Base-by-base conservation (phyloP, 2,888 invertebrate genomes). In the Calameuta filiformis region DNA sequence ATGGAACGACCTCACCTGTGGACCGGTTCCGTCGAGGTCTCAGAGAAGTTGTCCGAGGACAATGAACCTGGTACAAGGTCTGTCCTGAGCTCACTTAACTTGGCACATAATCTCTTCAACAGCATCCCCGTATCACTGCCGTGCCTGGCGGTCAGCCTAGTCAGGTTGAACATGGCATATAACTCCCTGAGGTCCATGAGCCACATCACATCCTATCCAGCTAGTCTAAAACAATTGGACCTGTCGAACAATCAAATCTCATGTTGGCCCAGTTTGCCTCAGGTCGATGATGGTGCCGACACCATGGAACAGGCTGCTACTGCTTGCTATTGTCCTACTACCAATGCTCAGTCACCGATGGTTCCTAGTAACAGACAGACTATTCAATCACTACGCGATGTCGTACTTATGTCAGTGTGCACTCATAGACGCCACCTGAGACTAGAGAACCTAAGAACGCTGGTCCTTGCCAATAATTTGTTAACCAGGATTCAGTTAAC, bases 191-290 rank as follows among this genome's bases (percentile, higher is more conserved):
- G 94, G 85, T 92, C 91, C 0, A 91, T 91, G 91, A 90, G 90
- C 75, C 90, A 91, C 76, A 96, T 98, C 77, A 97, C 97, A 15
- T 96, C 96, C 76, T 98, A 98, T 91, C 99, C 99, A 0, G 95
- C 95, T 69, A 95, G 95, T 74, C 92, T 99, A 12, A 97, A 98
- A 80, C 98, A 98, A 90, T 92, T 99, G 71, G 99, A 99, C 92
- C 93, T 99, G 68, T 97, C 98, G 74, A 97, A 97, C 90, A 99
- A 98, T 92, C 95, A 96, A 91, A 97, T 98, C 84, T 95, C 95
- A 0, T 96, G 96, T 87, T 98, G 98, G 98, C 97, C 97, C 0
- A 97, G 97, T 89, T 92, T 97, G 83, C 97, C 97, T 0, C 89
- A 94, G 92, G 90, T 94, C 31, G 94, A 94, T 80, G 94, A 94